These are phyloP conservation scores for Argopecten irradians DNA, from an alignment of 1,140 invertebrate species.

Conservation along the genomic window DNA sequence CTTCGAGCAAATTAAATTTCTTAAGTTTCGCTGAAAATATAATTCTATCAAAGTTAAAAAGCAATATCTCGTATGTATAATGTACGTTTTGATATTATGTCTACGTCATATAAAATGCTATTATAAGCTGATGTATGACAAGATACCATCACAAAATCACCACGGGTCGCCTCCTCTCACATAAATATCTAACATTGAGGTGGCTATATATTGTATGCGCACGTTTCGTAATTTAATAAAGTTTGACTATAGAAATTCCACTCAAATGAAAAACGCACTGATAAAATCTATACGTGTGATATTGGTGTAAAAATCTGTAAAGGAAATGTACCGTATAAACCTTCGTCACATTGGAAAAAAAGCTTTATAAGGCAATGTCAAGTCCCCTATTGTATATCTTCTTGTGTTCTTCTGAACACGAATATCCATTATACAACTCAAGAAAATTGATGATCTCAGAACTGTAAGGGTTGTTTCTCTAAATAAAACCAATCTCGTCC, in stretches of 20 bases:
- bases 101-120: background rate
- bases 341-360: background rate
- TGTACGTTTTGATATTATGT: background rate
- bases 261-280: background rate
- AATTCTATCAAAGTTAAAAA: background rate
- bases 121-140: background rate
- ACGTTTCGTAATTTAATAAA: background rate
- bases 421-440: too few species aligned
- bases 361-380: background rate
- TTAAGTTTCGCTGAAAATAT: background rate
- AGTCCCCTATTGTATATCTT: too few species aligned
- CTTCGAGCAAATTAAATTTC: background rate
- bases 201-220: background rate
- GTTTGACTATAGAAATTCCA: background rate
- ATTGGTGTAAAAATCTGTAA: background rate
- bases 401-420: too few species aligned
- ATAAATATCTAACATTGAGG: background rate
- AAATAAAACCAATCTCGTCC: background rate
- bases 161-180: background rate
- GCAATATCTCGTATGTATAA: background rate
- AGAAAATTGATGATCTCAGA: too few species aligned
- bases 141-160: background rate
- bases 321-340: background rate
- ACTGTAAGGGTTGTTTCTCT: background rate
- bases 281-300: background rate